Evolutionary conservation across 2,888 invertebrate genomes (phyloP), one percentile per base, ranked within the genome.

Genomic region (Chesias legatella): DNA sequence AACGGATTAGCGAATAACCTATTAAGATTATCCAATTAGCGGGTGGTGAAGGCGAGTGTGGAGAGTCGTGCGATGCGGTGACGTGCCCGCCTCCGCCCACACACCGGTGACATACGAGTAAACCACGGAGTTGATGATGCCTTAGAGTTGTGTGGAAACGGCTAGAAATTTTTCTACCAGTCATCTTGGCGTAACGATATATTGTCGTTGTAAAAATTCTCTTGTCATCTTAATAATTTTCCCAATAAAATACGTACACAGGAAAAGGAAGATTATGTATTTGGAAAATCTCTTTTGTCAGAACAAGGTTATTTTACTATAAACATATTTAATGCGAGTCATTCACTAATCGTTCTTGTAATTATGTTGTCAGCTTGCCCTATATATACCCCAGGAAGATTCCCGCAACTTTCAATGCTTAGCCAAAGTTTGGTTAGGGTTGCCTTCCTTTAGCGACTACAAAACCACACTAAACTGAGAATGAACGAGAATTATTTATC

Each of bases 1-100:
- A 41, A 33, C 33, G 44, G 53, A 56, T 60, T 54, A 36, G 37
- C 45, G 56, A 63, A 63, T 60, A 55, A 50, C 49, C 35, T 54
- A 41, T 43, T 44, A 50, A 49, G 55, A 60, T 65, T 52, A 63
- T 63, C 58, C 64, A 71, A 72, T 73, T 68, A 71, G 56, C 45
- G 42, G 34, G 37, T 50, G 51, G 53, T 30, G 45, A 59, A 50
- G 55, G 38, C 13, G 5, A 42, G 52, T 48, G 50, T 51, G 39
- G 51, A 44, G 53, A 57, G 37, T 31, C 23, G n/a, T 22, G n/a
- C 13, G 13, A n/a, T 17, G 21, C 39, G 48, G 40, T 56, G 52
- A 51, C 51, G 53, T 57, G 54, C 53, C 24, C 33, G 31, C 37
- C 26, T 9, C 35, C 44, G 48, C 51, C 56, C 44, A 51, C 49